Evolutionary conservation across 2,113 vertebrate species (phyloP), one percentile per base, ranked within the genome.

Genomic region (Butorides virescens): DNA sequence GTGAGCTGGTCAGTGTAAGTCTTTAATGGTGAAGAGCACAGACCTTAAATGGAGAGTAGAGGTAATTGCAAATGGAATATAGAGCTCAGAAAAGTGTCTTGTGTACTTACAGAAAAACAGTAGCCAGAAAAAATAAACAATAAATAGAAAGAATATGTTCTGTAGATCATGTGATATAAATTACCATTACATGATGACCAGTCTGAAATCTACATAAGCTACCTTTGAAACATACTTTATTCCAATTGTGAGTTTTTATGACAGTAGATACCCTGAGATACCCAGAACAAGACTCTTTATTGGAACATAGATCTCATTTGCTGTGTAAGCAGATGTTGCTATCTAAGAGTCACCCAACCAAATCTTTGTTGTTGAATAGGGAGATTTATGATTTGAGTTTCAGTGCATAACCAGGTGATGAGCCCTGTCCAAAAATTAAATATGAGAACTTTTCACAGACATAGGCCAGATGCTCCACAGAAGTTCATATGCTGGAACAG

Each of bases 311-410:
- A 55, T 88, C 90, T 88, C 74, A 93, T 97, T 73, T 92, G 78
- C 46, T 77, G 63, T 66, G 75, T 92, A 96, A 96, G 92, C 90
- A 97, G 85, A 86, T 93, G 92, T 67, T 93, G 88, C 71, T 73
- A 62, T 79, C 46, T 80, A 50, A 86, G 39, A 93, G 25, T 72
- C 53, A 88, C 46, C 42, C 85, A 92, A 83, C 50, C 93, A 95
- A 76, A 92, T 86, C 59, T 77, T 73, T 94, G 95, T 90, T 93
- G 55, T 76, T 95, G 82, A 93, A 94, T 73, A 83, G 59, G 29
- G 67, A 93, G 85, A 96, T 96, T 94, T 95, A 94, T 88, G 36
- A 83, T 86, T 83, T 79, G 67, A 83, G 26, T 83, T 61, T 93
- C 75, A 83, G 12, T 66, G 55, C 23, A 95, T 55, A 88, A 74